Evolutionary conservation across 2,797 vertebrate genomes (phyloP).

Genomic region (Clarias laeviceps): DNA sequence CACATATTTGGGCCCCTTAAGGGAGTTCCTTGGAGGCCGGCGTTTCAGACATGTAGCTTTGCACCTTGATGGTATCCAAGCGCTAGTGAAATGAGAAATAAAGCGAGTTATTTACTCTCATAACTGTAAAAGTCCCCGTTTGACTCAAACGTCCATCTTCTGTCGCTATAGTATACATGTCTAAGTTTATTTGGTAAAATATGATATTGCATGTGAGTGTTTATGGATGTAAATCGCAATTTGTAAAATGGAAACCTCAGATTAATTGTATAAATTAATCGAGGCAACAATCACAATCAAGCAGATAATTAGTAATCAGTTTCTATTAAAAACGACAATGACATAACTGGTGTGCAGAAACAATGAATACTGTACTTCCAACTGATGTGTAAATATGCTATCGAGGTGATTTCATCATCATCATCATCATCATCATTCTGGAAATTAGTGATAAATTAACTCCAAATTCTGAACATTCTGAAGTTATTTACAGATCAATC

Average conservation of each 20-base stretch:
- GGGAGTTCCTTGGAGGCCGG: no score
- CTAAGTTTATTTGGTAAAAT: not conserved
- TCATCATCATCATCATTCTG: slow-evolving; percentile 1
- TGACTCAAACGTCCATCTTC: not conserved
- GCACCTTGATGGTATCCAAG: no score
- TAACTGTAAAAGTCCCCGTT: no score
- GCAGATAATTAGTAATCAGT: not conserved
- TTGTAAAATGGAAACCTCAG: not conserved
- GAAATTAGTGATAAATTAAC: not conserved
- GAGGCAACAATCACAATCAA: not conserved
- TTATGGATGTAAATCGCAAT: not conserved
- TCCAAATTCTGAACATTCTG: not conserved
- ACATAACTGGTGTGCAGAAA: no score
- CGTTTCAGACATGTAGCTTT: no score
- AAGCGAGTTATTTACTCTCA: no score
- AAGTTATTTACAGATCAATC: not conserved
- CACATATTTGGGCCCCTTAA: no score
- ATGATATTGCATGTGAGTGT: not conserved
- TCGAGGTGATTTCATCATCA: not conserved
- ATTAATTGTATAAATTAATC: not conserved
- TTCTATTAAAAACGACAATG: not conserved
- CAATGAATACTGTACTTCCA: no score
- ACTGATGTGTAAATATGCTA: not conserved
- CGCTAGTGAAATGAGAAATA: no score
- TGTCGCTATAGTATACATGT: not conserved